These are phyloP conservation scores for Anastrepha obliqua DNA, from an alignment of 1,140 invertebrate species.

Conservation along the genomic window DNA sequence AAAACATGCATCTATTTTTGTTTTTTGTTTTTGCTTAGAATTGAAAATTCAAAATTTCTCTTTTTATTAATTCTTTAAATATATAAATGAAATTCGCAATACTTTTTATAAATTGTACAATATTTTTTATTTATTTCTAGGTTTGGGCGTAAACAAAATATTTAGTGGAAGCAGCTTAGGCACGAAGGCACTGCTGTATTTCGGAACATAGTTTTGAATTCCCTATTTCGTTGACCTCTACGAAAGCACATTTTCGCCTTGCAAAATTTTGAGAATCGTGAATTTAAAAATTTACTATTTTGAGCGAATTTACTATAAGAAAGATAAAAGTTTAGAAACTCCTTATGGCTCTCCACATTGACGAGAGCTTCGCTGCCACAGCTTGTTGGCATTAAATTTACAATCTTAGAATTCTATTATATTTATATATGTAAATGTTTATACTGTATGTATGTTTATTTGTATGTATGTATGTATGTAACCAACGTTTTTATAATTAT, in stretches of 20 bases:
- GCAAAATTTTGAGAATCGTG: background rate
- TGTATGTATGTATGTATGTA: background rate
- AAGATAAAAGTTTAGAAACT: background rate
- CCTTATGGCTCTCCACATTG: background rate
- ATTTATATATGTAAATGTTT: background rate
- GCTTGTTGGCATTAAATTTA: background rate
- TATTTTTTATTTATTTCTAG: background rate
- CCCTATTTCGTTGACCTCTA: background rate
- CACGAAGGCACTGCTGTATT: constrained; percentile 38
- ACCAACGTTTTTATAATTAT: constrained; percentile 9
- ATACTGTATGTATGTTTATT: background rate
- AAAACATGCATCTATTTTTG: background rate
- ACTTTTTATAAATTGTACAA: constrained; percentile 2
- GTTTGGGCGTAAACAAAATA: constrained; percentile 14
- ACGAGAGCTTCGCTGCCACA: background rate
- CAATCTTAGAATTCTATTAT: background rate
- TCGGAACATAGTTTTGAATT: constrained; percentile 24
- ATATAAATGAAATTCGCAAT: background rate
- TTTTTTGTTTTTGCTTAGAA: background rate
- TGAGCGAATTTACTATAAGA: background rate
- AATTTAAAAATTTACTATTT: background rate
- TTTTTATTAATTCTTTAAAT: background rate
- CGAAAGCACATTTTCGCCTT: background rate
- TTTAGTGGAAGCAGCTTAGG: constrained; percentile 28
- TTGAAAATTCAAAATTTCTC: background rate